Evolutionary conservation across 1,140 invertebrate genomes (phyloP), one percentile per base, ranked within the genome.

Genomic region (Saccostrea glomerata): DNA sequence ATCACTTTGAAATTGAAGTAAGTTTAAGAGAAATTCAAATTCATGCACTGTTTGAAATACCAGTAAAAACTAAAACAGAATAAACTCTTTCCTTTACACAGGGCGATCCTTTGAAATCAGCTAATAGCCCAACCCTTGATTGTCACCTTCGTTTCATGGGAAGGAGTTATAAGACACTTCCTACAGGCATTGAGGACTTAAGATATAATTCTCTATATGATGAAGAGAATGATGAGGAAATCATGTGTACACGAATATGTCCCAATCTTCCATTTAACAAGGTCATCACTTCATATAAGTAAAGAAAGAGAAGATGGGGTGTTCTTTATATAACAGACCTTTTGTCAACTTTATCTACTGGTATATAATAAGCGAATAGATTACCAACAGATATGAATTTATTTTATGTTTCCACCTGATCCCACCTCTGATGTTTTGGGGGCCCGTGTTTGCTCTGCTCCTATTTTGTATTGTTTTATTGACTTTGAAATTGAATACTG

Each of bases 1-100:
- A 30, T 17, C 70, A 77, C 25, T 77, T 77, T 77, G 70, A 36
- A 77, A 77, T 77, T 30, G 70, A 77, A 25, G 70, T 17, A 36
- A 77, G 70, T 77, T 47, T 47, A 1, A 47, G 1, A 47, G 6
- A 47, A 47, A 47, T 47, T 47, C 47, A 47, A 9, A 7, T 47
- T 47, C 47, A 47, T 47, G 47, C 47, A 47, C 2, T 47, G 47
- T 47, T 47, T 47, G 47, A 47, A 47, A 47, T 47, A 47, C 47
- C 9, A 47, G 47, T 7, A 6, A 47, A 0, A 47, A 47, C 47
- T 5, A 47, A 47, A 47, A 6, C 47, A 47, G 47, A 47, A 47
- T 47, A 47, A 47, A 66, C n/a, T 30, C 2, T 36, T 77, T 36
- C 25, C 70, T 73, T 36, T 25, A 23, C 11, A 13, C 15, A 77